Conservation (phyloP, 2,797 vertebrate species). For the Trachops cirrhosus region DNA sequence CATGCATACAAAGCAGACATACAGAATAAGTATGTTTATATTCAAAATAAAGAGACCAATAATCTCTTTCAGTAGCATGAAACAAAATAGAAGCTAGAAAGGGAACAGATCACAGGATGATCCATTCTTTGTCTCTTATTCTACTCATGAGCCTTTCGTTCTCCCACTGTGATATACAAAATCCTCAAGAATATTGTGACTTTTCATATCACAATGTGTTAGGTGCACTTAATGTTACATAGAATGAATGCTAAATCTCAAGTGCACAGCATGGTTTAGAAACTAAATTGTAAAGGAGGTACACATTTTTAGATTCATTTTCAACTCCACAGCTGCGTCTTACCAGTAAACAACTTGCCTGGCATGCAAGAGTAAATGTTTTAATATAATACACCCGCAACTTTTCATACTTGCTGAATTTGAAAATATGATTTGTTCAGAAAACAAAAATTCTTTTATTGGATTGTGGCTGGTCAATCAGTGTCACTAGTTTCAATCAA, state of each 20-base stretch:
- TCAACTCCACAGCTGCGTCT: slow-evolving; percentile 48
- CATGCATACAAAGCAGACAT: neutral
- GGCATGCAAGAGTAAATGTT: slow-evolving; percentile 64
- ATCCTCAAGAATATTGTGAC: slow-evolving; percentile 65
- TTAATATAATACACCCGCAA: slow-evolving; percentile 61
- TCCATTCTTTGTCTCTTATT: slow-evolving; percentile 55
- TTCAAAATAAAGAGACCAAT: slow-evolving; percentile 33
- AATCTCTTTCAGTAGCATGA: slow-evolving; percentile 50
- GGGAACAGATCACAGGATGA: slow-evolving; percentile 48
- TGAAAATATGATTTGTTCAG: slow-evolving; percentile 59
- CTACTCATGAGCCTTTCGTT: slow-evolving; percentile 38
- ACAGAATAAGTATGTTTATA: slow-evolving; percentile 14
- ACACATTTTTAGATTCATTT: slow-evolving; percentile 50
- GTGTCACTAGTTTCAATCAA: slow-evolving; percentile 55
- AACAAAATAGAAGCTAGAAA: slow-evolving; percentile 50
- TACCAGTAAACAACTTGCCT: slow-evolving; percentile 60
- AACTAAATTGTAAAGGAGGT: slow-evolving; percentile 67
- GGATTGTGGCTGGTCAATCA: slow-evolving; percentile 38
- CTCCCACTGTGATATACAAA: slow-evolving; percentile 45
- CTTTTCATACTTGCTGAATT: slow-evolving; percentile 62
- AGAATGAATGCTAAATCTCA: slow-evolving; percentile 70
- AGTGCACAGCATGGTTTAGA: slow-evolving; percentile 66
- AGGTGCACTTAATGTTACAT: slow-evolving; percentile 56
- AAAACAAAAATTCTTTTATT: slow-evolving; percentile 64
- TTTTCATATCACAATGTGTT: slow-evolving; percentile 67